Evolutionary conservation across 2,888 invertebrate genomes (phyloP), one percentile per base, ranked within the genome.

Genomic region (Temnothorax ravouxi): DNA sequence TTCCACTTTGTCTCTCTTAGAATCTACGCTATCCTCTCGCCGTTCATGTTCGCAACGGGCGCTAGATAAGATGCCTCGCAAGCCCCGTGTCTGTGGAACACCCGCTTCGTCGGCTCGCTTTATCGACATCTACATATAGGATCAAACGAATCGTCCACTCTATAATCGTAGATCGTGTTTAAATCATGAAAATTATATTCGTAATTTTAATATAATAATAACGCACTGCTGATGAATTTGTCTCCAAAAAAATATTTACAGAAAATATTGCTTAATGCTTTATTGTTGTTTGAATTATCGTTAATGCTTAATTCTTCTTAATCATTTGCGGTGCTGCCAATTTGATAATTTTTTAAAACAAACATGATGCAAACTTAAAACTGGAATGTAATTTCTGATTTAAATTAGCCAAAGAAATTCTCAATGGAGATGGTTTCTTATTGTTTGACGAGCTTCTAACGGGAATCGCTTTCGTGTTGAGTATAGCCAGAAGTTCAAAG

Each of bases 1-100:
- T 79, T 66, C 69, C 67, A 80, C 84, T 82, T 69, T 82, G 67
- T 79, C 84, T 86, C 75, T 84, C 83, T 88, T 86, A 82, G 79
- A 86, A 47, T 64, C 76, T 61, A 50, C 54, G 54, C 77, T 82
- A 75, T 86, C 61, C 85, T 76, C 81, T 83, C 69, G 59, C 76
- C 84, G 52, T 76, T 74, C 80, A 83, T 87, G 81, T 87, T 86
- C 86, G 56, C 86, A 77, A 64, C 84, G 83, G 72, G 76, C 38
- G 59, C 75, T 69, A 85, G 88, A 88, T 88, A 88, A 88, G 88
- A 88, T 83, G 85, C 83, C 64, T 54, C 74, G 81, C 79, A 71
- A 87, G 54, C 80, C 59, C 76, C 52, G 74, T 84, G 75, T 56
- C 67, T 54, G 67, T 81, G 47, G 72, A 59, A 72, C 59, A 83